Conservation (phyloP, 2,113 vertebrate species). For the Lipophrys pholis region DNA sequence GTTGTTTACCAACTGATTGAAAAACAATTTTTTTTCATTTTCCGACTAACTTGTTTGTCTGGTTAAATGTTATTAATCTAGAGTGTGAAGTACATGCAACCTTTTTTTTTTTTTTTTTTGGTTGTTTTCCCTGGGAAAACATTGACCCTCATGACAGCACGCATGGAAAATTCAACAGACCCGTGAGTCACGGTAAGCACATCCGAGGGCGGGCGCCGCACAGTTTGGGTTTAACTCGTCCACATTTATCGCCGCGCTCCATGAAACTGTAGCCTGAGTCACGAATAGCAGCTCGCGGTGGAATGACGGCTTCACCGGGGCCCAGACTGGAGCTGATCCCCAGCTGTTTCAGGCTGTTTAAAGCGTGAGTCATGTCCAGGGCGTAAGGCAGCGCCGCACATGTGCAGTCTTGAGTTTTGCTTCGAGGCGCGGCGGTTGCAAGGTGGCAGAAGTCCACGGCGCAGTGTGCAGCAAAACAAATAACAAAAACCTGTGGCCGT, state of each 20-base stretch:
- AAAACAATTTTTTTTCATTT: no score
- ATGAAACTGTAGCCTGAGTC: constrained; percentile 50
- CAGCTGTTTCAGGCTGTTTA: constrained; percentile 67
- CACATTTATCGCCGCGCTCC: constrained; percentile 22
- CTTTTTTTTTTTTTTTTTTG: no score
- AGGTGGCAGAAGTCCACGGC: no score
- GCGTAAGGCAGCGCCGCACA: constrained; percentile 39
- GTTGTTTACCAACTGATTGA: no score
- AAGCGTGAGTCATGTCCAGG: constrained; percentile 63
- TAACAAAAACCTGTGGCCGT: no score
- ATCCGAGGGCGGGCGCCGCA: constrained; percentile 5
- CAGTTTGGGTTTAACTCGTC: constrained; percentile 10
- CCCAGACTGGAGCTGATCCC: constrained; percentile 59
- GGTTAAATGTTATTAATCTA: no score
- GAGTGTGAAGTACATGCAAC: no score
- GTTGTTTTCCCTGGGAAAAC: neutral
- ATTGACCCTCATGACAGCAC: constrained; percentile 24
- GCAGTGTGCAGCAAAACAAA: no score
- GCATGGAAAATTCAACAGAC: constrained; percentile 29
- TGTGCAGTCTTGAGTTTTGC: no score
- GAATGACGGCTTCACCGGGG: constrained; percentile 55
- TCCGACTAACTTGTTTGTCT: no score
- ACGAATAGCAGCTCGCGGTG: constrained; percentile 43
- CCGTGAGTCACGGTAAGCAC: constrained; percentile 24
- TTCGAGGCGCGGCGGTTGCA: no score